Base-by-base conservation (phyloP, 2,113 vertebrate species). In the Elaphurus davidianus region DNA sequence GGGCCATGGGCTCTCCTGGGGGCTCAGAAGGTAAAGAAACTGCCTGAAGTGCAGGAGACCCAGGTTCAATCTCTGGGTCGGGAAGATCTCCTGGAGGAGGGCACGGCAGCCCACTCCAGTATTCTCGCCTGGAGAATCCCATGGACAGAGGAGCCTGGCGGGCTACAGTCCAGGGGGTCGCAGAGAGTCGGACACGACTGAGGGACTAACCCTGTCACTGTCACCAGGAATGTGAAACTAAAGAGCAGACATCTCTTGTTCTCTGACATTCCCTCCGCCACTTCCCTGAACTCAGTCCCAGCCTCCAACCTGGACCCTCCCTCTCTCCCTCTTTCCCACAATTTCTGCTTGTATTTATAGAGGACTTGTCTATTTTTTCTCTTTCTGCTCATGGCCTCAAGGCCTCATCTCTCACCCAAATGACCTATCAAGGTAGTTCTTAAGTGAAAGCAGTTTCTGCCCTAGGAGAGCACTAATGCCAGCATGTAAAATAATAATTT, bases 331-430 rank as follows among this genome's bases (percentile, higher is more conserved):
- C 64, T 8, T 67, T 71, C 19, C 40, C 25, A 10, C 36, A 21
- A 12, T 36, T 47, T n/a, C 71, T 54, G 40, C 13, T 89, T 6
- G 2, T 47, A 50, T 67, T 92, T 54, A 71, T 15, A n/a, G 52
- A 90, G 40, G 16, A 25, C 45, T 17, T 64, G 59, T 84, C 28
- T 15, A 5, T 57, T 78, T 74, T 50, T 45, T 40, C 78, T 95
- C 60, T 89, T 93, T 82, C 82, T n/a, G 16, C 33, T 62, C 33
- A 28, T 50, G 33, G 50, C 87, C 87, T 93, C 40, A 50, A 90
- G 90, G 84, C n/a, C 59, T 87, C 84, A 74, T 90, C 85, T 97
- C 96, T 96, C 92, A 97, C 84, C 92, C 90, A 87, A 94, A 92
- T 60, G 84, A 97, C 94, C 79, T 71, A 92, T 67, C 74, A 76